A percentile compares a stretch with the other conserved stretches of the same genome.
Evolutionary conservation across 1,140 invertebrate genomes (phyloP).

Genomic region (Neodiprion virginianus): DNA sequence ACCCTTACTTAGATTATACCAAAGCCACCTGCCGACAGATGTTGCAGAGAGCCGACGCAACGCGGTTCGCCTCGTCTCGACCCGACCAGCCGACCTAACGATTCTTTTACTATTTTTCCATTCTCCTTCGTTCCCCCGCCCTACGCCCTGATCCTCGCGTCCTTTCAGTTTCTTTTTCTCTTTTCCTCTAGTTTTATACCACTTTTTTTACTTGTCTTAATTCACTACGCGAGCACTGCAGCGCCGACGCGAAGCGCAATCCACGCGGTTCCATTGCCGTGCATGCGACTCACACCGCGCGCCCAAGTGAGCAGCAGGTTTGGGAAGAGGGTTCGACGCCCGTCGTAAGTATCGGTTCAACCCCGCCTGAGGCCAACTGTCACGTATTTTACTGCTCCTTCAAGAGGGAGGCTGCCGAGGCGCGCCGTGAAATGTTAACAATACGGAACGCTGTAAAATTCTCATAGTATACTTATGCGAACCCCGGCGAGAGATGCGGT

Average conservation of each 20-base stretch:
- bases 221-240: not conserved
- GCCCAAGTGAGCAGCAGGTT: not conserved
- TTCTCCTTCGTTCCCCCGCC: not conserved
- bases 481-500: no score
- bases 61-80: not conserved
- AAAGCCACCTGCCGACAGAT: constrained; percentile 53
- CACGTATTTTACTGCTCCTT: not conserved
- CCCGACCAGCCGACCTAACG: not conserved
- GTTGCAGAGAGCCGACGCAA: constrained; percentile 28
- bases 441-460: no score
- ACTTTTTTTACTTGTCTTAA: constrained; percentile 11
- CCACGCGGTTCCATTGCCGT: not conserved
- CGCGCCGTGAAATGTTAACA: no score
- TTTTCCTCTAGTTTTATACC: not conserved
- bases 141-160: constrained; percentile 6
- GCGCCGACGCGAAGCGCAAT: not conserved
- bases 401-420: no score
- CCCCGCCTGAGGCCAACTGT: not conserved
- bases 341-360: not conserved
- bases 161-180: not conserved
- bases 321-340: not conserved
- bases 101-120: not conserved
- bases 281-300: not conserved
- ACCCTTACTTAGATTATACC: constrained; percentile 5
- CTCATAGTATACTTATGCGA: no score